Conservation (phyloP, 2,113 vertebrate species). For the Naja naja region DNA sequence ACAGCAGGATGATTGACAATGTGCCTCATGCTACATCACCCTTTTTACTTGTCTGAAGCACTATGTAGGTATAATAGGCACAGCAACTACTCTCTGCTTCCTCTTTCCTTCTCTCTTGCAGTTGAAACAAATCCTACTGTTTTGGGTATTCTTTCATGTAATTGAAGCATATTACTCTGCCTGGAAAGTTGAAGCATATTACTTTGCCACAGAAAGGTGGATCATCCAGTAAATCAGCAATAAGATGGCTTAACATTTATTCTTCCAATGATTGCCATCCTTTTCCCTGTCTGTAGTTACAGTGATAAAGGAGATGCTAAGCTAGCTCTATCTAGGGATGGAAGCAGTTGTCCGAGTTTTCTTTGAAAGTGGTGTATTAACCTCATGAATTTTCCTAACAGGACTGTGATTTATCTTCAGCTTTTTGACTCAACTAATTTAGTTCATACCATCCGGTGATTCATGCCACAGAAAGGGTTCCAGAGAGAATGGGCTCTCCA, state of each 20-base stretch:
- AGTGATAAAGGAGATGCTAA: neutral
- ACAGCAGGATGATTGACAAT: neutral
- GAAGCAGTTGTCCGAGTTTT: slow-evolving; percentile 16
- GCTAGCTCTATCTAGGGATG: neutral
- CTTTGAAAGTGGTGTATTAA: slow-evolving; percentile 53
- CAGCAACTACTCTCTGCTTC: neutral
- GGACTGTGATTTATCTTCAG: slow-evolving; percentile 73
- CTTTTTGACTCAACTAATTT: slow-evolving; percentile 75
- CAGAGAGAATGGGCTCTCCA: slow-evolving; percentile 67
- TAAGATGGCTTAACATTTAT: neutral
- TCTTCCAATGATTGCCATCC: slow-evolving; percentile 7
- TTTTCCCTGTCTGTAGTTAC: neutral
- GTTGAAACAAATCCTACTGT: neutral
- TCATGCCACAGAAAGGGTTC: slow-evolving; percentile 75
- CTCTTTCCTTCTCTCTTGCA: neutral
- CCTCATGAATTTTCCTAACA: slow-evolving; percentile 64
- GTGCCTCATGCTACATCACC: neutral
- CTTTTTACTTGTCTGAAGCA: neutral
- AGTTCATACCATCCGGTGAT: slow-evolving; percentile 69
- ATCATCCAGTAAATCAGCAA: neutral
- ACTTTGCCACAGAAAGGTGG: neutral
- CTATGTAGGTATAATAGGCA: neutral
- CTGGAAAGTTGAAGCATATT: neutral
- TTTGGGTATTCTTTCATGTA: neutral
- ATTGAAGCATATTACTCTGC: neutral